Evolutionary conservation across 2,888 invertebrate genomes (phyloP), one percentile per base, ranked within the genome.

Genomic region (Beris morrisii): DNA sequence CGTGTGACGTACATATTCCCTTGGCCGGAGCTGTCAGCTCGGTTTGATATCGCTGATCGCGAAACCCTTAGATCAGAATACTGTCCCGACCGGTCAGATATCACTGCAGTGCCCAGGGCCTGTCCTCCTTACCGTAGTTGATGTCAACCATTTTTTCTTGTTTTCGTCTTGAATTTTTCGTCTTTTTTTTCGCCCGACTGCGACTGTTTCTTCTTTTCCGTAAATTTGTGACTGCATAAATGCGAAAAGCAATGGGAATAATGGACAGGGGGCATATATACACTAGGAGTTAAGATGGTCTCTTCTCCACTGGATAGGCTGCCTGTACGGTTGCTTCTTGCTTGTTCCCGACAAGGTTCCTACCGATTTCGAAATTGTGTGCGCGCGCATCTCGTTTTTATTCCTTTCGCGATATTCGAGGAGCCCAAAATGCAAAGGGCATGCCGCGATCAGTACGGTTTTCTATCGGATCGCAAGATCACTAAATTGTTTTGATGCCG

Each of bases 401-500:
- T 28, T 53, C 22, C 53, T 22, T 1, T 28, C 22, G 28, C 53
- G 53, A 53, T 53, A 5, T 9, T 53, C 53, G 22, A 13, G 5
- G 28, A n/a, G 12, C n/a, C 31, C 32, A 43, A 32, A n/a, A 52
- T 31, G 52, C 52, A 53, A 58, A 65, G 53, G 55, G 65, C 58
- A 67, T 67, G 68, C 68, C 67, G 69, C 67, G 69, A 70, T 70
- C 68, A 65, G 65, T 68, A 68, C 68, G 68, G 67, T 65, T 70
- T 68, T 68, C 68, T 70, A 70, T 70, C 69, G 53, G 67, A 67
- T 67, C 68, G 68, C 68, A 66, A 70, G 66, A 70, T 70, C 69
- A 67, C 67, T 69, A 64, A 69, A 69, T 69, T 67, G 69, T 67
- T 69, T 69, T 69, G 69, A 69, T 65, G 67, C n/a, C 67, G 69